These are phyloP conservation scores for Cuculus canorus DNA, from an alignment of 2,797 vertebrate genomes.

Conservation along the genomic window DNA sequence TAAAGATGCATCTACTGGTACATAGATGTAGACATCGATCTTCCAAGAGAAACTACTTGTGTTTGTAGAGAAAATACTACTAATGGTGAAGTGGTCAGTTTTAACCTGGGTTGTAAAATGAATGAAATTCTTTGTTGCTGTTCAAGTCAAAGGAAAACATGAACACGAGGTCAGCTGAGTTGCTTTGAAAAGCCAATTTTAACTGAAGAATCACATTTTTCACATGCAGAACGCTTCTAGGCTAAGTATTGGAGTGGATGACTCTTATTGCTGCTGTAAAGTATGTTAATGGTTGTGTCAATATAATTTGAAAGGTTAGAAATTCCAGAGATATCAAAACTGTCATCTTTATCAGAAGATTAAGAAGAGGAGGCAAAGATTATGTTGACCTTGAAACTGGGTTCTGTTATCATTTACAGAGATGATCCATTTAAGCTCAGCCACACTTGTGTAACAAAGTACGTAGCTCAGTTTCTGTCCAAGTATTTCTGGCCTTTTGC, in stretches of 20 bases:
- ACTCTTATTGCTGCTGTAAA: background rate
- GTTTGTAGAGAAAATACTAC: too few species aligned
- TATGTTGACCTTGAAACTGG: background rate
- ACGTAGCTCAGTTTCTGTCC: background rate
- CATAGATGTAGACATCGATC: accelerated
- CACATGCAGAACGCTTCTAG: background rate
- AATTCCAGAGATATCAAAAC: background rate
- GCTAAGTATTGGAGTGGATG: background rate
- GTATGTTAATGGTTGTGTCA: background rate
- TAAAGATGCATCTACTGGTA: background rate
- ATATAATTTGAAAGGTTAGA: background rate
- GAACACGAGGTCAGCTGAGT: background rate
- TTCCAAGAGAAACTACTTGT: background rate
- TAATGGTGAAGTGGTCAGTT: background rate
- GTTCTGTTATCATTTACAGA: background rate
- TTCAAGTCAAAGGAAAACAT: background rate
- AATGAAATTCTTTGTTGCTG: background rate
- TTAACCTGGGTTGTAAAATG: background rate
- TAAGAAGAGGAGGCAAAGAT: background rate
- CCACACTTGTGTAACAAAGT: background rate
- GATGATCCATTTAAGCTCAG: background rate
- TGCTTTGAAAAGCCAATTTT: background rate
- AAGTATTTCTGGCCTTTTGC: background rate
- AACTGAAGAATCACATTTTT: background rate
- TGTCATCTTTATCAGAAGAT: background rate